Conservation (phyloP, 2,797 vertebrate genomes). For the Cacajao melanocephalus region DNA sequence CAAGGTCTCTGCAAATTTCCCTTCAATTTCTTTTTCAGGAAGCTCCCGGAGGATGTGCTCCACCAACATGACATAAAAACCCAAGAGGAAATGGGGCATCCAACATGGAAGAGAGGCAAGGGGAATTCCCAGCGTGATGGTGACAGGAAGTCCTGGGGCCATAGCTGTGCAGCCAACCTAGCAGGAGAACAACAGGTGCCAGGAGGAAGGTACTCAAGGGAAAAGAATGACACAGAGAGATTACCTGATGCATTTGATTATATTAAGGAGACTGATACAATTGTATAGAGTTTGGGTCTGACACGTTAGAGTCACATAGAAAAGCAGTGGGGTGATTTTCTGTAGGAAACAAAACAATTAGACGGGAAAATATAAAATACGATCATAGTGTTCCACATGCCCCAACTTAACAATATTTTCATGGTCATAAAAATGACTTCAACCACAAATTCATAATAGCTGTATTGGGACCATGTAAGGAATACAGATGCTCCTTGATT, state of each 20-base stretch:
- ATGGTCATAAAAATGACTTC: neutral
- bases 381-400: neutral
- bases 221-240: too few relatives aligned
- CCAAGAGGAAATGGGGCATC: neutral
- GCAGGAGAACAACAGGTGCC: neutral
- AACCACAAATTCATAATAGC: neutral
- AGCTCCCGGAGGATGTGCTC: neutral
- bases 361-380: neutral
- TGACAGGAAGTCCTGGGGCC: neutral
- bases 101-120: neutral
- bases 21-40: conserved; percentile 36
- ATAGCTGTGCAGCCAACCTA: neutral
- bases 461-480: neutral
- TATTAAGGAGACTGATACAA: neutral
- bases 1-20: neutral
- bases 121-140: neutral
- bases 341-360: neutral
- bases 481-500: neutral
- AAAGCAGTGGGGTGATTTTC: neutral
- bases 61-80: neutral
- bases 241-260: neutral
- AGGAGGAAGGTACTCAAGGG: neutral
- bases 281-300: neutral
- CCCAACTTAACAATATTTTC: neutral
- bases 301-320: neutral